Base-by-base conservation (phyloP, 2,888 invertebrate species). In the Drosophila putrida region DNA sequence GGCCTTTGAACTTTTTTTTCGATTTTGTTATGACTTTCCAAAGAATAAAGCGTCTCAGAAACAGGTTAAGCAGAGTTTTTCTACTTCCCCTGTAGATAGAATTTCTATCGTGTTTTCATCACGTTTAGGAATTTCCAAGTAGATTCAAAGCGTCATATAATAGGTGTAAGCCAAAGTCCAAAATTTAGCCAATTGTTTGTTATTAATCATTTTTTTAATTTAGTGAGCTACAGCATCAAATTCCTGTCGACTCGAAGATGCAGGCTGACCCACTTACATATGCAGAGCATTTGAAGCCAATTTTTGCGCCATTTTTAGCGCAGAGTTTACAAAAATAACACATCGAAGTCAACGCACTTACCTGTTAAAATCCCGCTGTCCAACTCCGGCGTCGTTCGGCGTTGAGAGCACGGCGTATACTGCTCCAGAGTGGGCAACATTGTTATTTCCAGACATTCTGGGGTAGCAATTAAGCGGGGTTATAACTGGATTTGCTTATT, bases 371-470 rank as follows among this genome's bases (percentile, higher is more conserved):
- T 74, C 58, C 31, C 55, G 53, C 15, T 53, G 27, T 35, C 50
- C 71, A 47, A 67, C 39, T 63, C 54, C 62, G 38, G 67, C 38
- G 79, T 86, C 83, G 54, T 78, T 75, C 57, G 78, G 69, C 71
- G 81, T 69, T 41, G 90, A 83, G 59, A 86, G 78, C 75, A 74
- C 89, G 43, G 78, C 53, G 84, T 86, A 86, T 49, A 86, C 85
- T 86, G 85, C 49, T 5, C 51, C 70, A 47, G 71, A 51, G 6
- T 63, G 63, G n/a, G 20, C 49, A 46, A 41, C 50, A 66, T 62
- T 67, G 41, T 69, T 59, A 13, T 35, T 47, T 46, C 70, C 68
- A 46, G 71, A 50, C 70, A 67, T 66, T n/a, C 9, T 33, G 35
- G 33, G 39, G 50, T 47, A 49, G 53, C 13, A 60, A 61, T 27